Percentiles rank a stretch among this genome's conserved stretches.
Conservation (phyloP, 2,113 vertebrate genomes). For the Apaloderma vittatum region DNA sequence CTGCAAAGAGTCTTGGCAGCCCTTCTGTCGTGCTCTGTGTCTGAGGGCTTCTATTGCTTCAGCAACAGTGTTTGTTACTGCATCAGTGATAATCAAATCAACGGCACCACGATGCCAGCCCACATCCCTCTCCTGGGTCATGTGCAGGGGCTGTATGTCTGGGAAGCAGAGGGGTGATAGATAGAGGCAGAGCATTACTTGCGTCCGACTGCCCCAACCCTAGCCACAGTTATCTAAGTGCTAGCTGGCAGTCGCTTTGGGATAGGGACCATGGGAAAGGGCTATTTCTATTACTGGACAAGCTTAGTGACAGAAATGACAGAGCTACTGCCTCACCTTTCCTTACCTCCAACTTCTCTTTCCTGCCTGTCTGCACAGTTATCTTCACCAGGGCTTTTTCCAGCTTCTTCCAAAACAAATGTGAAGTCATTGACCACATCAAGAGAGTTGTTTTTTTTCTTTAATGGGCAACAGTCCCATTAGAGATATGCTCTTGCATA, state of each 20-base stretch:
- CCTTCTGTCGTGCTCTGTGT: neutral
- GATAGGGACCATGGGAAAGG: neutral
- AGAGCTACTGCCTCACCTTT: neutral
- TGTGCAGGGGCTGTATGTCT: fast-evolving
- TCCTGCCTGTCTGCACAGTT: neutral
- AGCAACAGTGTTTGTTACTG: neutral
- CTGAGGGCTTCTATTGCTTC: neutral
- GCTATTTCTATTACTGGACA: neutral
- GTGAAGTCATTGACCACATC: neutral
- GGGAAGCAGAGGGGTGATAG: neutral
- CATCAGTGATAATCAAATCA: too few species aligned
- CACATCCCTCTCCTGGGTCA: fast-evolving
- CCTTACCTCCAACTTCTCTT: neutral
- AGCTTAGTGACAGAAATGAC: neutral
- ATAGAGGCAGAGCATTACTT: neutral
- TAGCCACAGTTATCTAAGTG: neutral
- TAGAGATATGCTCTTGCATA: neutral
- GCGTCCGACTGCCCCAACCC: neutral
- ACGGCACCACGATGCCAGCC: neutral
- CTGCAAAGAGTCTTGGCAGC: neutral
- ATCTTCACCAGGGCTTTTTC: neutral
- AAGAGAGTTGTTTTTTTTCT: neutral
- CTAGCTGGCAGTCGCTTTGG: neutral
- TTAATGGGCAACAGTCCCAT: neutral
- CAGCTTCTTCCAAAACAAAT: neutral